Evolutionary conservation across 2,888 invertebrate genomes (phyloP).

Genomic region (Spatulosminthurus flaviceps): DNA sequence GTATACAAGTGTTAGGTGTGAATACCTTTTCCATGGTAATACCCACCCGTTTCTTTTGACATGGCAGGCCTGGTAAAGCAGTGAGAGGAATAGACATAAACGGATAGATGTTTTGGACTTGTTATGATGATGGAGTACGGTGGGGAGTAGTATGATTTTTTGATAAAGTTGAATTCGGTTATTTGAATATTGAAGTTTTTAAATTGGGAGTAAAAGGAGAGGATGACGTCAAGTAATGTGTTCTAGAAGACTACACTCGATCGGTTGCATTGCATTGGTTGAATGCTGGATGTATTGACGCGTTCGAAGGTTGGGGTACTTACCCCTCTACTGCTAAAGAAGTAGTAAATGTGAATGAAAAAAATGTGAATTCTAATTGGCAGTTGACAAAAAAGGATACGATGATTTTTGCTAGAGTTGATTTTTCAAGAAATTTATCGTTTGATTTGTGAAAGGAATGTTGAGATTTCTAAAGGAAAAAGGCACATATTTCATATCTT

Average conservation of each 20-base stretch:
- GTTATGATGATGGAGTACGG: no score
- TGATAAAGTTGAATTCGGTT: neutral
- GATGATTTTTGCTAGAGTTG: conserved; percentile 36
- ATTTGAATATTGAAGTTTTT: neutral
- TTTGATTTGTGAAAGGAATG: conserved; percentile 38
- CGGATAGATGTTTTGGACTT: no score
- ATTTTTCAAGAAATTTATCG: conserved; percentile 41
- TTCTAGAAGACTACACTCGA: neutral
- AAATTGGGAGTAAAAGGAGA: neutral
- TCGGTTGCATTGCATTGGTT: neutral
- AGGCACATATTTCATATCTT: conserved; percentile 41
- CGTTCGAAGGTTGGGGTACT: neutral
- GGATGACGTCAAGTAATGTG: neutral
- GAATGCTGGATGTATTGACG: neutral
- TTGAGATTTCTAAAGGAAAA: conserved; percentile 34
- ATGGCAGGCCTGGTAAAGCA: no score
- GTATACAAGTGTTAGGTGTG: no score
- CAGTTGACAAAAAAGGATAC: conserved; percentile 29
- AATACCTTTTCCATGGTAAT: no score
- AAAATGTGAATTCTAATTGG: conserved; percentile 30
- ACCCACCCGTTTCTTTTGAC: no score
- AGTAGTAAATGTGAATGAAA: conserved; percentile 15
- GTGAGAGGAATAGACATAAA: no score
- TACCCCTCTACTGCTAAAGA: no score
- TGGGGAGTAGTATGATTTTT: neutral